phyloP scores from a whole-genome alignment of 2,888 invertebrate genomes.

The Cheilosia vulpina region DNA sequence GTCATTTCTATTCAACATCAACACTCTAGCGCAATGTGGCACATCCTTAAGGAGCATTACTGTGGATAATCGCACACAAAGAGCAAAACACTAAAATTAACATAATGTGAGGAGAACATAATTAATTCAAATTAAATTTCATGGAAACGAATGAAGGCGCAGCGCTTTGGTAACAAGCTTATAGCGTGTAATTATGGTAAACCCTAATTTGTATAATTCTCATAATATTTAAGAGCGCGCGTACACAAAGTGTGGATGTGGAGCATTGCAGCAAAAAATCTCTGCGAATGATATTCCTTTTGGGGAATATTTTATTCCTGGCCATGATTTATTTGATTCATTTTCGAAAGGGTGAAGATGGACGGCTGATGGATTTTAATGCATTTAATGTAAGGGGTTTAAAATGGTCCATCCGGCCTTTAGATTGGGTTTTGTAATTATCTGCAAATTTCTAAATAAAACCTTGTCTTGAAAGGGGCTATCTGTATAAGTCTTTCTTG shows the following conservation, averaged over 20 bases:
- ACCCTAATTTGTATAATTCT: slow-evolving; percentile 69
- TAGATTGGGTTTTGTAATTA: too few species aligned
- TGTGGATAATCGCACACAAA: slow-evolving; percentile 56
- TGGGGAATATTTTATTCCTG: too few species aligned
- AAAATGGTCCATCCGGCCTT: too few species aligned
- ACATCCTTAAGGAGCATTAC: slow-evolving; percentile 42
- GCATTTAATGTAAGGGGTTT: too few species aligned
- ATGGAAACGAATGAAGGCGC: slow-evolving; percentile 52
- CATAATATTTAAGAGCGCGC: slow-evolving; percentile 46
- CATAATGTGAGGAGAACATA: slow-evolving; percentile 65
- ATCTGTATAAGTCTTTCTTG: too few species aligned
- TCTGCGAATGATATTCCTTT: too few species aligned
- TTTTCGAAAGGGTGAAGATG: too few species aligned
- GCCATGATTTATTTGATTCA: too few species aligned
- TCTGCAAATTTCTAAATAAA: too few species aligned
- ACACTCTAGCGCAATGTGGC: slow-evolving; percentile 1
- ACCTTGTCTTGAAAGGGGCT: too few species aligned
- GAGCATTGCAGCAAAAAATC: slow-evolving; percentile 2
- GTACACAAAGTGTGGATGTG: not conserved
- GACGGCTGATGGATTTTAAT: too few species aligned
- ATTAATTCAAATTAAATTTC: slow-evolving; percentile 71
- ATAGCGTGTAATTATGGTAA: slow-evolving; percentile 70
- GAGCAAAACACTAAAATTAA: slow-evolving; percentile 70
- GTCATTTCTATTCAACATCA: slow-evolving; percentile 51
- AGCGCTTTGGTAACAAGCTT: slow-evolving; percentile 55